Conservation (phyloP, 2,888 invertebrate species). For the Melieria crassipennis region DNA sequence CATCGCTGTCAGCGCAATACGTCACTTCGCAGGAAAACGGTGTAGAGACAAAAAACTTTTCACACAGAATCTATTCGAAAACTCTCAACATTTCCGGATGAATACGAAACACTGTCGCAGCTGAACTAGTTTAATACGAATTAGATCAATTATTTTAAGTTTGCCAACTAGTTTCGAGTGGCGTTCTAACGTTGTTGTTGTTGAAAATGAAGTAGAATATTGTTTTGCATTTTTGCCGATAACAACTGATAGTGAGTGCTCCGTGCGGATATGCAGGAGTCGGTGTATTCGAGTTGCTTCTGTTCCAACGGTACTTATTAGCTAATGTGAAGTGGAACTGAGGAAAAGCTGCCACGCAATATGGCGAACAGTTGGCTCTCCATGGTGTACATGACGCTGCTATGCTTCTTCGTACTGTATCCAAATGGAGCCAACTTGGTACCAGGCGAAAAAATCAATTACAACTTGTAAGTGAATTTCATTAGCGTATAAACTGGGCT, state of each 20-base stretch:
- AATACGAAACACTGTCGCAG: neutral
- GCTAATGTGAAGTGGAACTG: no score
- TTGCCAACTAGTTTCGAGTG: no score
- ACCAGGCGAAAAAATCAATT: slow-evolving; percentile 63
- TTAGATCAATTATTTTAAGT: no score
- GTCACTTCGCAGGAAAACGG: slow-evolving; percentile 47
- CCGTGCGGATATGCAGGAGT: no score
- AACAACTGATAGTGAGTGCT: no score
- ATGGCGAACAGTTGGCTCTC: slow-evolving; percentile 46
- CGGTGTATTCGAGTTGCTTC: no score
- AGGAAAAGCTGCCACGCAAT: neutral
- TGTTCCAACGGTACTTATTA: no score
- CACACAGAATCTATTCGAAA: slow-evolving; percentile 24
- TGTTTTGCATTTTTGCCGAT: no score
- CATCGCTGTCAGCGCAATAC: slow-evolving; percentile 33
- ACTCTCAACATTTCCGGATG: slow-evolving; percentile 9
- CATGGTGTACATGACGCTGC: slow-evolving; percentile 48
- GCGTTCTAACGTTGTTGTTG: neutral
- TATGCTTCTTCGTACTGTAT: slow-evolving; percentile 57
- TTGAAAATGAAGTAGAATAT: no score
- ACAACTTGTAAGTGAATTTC: slow-evolving; percentile 59
- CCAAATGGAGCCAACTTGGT: slow-evolving; percentile 59
- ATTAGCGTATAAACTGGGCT: neutral
- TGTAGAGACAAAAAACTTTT: slow-evolving; percentile 43
- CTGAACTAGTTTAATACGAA: neutral